These are phyloP conservation scores for Falco novaeseelandiae DNA, from an alignment of 2,797 vertebrate genomes.

Conservation along the genomic window DNA sequence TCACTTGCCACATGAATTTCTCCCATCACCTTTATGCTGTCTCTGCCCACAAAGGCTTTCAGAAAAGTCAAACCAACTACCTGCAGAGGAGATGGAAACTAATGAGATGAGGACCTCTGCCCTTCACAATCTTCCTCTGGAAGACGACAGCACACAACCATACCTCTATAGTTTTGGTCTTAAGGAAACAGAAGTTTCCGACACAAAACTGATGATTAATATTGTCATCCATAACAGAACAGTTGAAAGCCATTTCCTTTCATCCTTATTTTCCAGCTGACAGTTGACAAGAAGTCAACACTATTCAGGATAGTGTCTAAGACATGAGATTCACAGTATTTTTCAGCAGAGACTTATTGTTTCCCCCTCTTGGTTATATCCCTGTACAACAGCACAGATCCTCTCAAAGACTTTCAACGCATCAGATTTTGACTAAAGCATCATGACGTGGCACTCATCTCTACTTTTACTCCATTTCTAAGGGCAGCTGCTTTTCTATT, in stretches of 20 bases:
- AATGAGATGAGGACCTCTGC: not conserved
- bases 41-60: not conserved
- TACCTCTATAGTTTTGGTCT: not conserved
- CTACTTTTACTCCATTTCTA: slow-evolving; percentile 54
- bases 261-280: not conserved
- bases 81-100: not conserved
- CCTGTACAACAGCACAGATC: not conserved
- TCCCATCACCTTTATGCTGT: not conserved
- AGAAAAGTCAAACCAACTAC: not conserved
- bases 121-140: not conserved
- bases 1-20: not conserved
- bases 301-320: not conserved
- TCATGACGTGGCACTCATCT: slow-evolving; percentile 22
- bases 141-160: not conserved
- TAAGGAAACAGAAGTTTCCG: not conserved
- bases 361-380: slow-evolving; percentile 5
- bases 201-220: not conserved
- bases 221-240: not conserved
- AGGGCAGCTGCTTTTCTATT: slow-evolving; percentile 70
- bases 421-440: slow-evolving; percentile 39
- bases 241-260: not conserved
- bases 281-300: not conserved
- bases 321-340: not conserved
- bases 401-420: not conserved
- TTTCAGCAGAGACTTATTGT: not conserved